Evolutionary conservation across 2,797 vertebrate genomes (phyloP).

Genomic region (Ciconia nigra): DNA sequence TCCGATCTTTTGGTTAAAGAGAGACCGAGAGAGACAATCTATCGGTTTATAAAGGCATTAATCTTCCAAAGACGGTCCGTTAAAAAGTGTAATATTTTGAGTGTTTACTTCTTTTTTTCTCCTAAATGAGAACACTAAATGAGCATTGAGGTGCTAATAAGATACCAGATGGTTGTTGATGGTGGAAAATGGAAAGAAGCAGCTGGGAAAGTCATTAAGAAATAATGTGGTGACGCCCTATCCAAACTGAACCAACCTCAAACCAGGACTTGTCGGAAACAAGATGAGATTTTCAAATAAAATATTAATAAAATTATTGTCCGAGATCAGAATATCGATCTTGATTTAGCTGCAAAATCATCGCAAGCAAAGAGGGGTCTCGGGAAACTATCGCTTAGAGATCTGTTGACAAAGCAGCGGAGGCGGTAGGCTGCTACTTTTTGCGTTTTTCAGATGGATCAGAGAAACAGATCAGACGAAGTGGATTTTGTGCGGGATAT

Average conservation of each 20-base stretch:
- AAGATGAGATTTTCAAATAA: conserved; percentile 80
- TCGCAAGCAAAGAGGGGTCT: not conserved
- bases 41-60: conserved; percentile 27
- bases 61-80: conserved; percentile 12
- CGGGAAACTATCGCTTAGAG: not conserved
- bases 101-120: conserved; percentile 73
- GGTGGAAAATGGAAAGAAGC: conserved; percentile 87
- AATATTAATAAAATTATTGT: conserved; percentile 84
- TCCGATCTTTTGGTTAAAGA: not conserved
- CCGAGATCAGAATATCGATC: conserved; percentile 65
- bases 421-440: not conserved
- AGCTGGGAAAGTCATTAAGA: conserved; percentile 87
- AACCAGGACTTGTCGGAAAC: conserved; percentile 79
- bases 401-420: not conserved
- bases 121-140: conserved; percentile 80
- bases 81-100: conserved; percentile 53
- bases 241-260: conserved; percentile 84
- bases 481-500: not conserved
- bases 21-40: not conserved
- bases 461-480: not conserved
- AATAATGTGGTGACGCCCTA: conserved; percentile 91
- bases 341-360: not conserved
- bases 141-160: conserved; percentile 90
- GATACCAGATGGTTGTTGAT: conserved; percentile 88
- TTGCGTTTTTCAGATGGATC: not conserved